Percentiles rank a stretch among this genome's conserved stretches.
Evolutionary conservation across 2,797 vertebrate genomes (phyloP).

Genomic region (Bothrops alternatus): DNA sequence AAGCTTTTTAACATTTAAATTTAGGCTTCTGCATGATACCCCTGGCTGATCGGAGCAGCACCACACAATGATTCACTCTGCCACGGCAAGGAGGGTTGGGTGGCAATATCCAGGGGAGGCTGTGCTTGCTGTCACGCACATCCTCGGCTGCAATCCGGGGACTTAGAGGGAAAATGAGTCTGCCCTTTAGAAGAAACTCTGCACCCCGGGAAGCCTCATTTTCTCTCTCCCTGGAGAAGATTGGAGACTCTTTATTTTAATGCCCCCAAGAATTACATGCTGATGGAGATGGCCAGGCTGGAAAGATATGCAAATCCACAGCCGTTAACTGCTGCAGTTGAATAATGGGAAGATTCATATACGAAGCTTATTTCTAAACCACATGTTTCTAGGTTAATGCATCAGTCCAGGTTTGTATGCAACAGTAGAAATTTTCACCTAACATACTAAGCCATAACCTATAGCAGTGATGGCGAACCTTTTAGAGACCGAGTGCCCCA

Average conservation of each 20-base stretch:
- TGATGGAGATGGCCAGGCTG: not conserved
- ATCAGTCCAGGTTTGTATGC: not conserved
- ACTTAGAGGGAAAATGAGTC: not conserved
- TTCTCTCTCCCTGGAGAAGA: not conserved
- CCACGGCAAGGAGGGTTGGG: not conserved
- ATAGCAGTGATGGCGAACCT: too few relatives aligned
- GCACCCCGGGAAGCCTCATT: not conserved
- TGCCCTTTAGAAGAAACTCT: not conserved
- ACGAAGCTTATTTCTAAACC: not conserved
- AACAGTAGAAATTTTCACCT: not conserved
- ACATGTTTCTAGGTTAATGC: not conserved
- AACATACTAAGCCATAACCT: not conserved
- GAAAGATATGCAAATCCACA: not conserved
- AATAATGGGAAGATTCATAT: not conserved
- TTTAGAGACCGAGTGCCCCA: too few relatives aligned
- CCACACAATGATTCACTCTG: conserved; percentile 3
- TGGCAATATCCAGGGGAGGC: conserved; percentile 14
- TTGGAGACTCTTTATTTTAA: not conserved
- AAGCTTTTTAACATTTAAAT: conserved; percentile 81
- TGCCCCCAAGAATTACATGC: not conserved
- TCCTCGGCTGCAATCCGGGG: not conserved
- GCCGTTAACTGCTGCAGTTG: too few relatives aligned
- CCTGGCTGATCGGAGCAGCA: conserved; percentile 37
- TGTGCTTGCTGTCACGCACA: not conserved
- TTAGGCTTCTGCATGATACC: conserved; percentile 65